Conservation (phyloP, 2,888 invertebrate species). For the Laothoe populi region DNA sequence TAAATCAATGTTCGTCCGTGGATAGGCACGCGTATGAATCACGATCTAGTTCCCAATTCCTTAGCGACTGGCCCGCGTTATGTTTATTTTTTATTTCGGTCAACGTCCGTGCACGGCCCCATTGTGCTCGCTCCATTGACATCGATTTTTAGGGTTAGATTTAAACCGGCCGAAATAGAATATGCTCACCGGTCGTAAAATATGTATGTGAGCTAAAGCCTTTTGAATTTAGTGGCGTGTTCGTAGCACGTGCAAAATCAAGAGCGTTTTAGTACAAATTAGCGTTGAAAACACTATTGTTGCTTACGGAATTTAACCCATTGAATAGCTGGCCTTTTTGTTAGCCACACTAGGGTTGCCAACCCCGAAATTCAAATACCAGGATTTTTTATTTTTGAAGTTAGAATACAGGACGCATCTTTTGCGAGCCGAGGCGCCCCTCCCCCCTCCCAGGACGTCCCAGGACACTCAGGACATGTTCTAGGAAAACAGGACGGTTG, state of each 20-base stretch:
- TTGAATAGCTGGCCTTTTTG: conserved; percentile 19
- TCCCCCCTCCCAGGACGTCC: no score
- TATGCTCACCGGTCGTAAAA: conserved; percentile 30
- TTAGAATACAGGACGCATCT: no score
- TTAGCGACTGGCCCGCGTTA: conserved; percentile 57
- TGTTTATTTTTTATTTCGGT: conserved; percentile 78
- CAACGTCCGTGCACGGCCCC: conserved; percentile 72
- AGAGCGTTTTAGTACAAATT: conserved; percentile 33
- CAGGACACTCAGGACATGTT: no score
- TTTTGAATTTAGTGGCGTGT: conserved; percentile 34
- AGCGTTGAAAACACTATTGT: conserved; percentile 34
- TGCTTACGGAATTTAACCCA: conserved; percentile 25
- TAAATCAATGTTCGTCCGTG: conserved; percentile 36
- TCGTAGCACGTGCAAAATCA: conserved; percentile 45
- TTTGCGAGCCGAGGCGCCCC: no score
- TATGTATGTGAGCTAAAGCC: conserved; percentile 29
- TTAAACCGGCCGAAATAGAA: conserved; percentile 52
- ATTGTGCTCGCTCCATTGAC: conserved; percentile 74
- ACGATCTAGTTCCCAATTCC: conserved; percentile 68
- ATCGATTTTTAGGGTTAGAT: conserved; percentile 73
- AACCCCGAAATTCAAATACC: no score
- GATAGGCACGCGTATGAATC: conserved; percentile 52
- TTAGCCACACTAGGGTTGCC: not conserved
- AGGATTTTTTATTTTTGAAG: no score
- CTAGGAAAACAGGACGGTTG: no score